Conservation (phyloP, 2,113 vertebrate genomes). For the Planiliza haematocheilus region DNA sequence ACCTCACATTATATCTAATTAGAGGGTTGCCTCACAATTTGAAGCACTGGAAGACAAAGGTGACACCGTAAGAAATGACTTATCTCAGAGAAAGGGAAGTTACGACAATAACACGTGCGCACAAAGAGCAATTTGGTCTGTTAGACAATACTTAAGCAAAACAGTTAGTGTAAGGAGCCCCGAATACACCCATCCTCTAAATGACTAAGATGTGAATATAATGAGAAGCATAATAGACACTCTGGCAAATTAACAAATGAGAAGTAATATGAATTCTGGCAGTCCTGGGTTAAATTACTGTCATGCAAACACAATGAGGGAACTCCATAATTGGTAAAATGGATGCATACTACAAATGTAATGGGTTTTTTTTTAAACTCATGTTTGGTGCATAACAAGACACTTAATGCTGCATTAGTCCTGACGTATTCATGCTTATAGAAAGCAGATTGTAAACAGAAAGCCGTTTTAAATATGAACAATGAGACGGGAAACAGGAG, state of each 20-base stretch:
- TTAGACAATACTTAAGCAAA: constrained; percentile 18
- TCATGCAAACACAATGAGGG: constrained; percentile 5
- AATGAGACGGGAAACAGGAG: too few species aligned
- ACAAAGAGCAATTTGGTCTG: constrained; percentile 1
- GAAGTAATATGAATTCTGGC: constrained; percentile 13
- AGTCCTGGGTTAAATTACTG: constrained; percentile 35
- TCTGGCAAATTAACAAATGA: constrained; percentile 22
- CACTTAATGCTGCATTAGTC: not conserved
- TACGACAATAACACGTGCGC: not conserved
- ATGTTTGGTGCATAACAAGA: not conserved
- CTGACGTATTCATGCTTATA: not conserved
- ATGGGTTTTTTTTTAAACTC: too few species aligned
- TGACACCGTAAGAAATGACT: constrained; percentile 12
- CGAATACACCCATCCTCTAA: constrained; percentile 23
- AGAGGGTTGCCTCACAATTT: constrained; percentile 19
- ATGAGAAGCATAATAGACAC: constrained; percentile 30
- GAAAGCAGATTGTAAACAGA: too few species aligned
- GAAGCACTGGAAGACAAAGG: constrained; percentile 10
- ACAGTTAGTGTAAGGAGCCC: not conserved
- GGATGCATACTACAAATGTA: constrained; percentile 1
- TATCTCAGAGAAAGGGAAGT: not conserved
- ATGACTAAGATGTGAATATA: constrained; percentile 19
- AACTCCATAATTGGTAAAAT: not conserved
- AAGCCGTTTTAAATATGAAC: not conserved
- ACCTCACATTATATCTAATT: constrained; percentile 4